Evolutionary conservation across 2,888 invertebrate species (phyloP), one percentile per base, ranked within the genome.

Genomic region (Melinopterus prodromus): DNA sequence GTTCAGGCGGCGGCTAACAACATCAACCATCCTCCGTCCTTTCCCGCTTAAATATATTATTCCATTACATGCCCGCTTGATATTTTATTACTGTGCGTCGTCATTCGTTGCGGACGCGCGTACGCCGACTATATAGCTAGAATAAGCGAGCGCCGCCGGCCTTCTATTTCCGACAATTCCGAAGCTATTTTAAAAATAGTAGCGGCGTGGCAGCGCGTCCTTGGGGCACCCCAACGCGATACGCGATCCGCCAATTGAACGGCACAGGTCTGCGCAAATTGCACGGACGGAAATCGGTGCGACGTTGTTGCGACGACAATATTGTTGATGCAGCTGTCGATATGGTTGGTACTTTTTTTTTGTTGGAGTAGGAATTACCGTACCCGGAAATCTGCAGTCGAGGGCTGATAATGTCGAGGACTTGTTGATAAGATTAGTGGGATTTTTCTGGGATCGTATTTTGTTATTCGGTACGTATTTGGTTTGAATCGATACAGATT

Each of bases 91-190:
- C 53, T 53, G 53, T 53, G 53, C 53, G 53, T 53, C 53, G 53
- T 53, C 53, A 6, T 53, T 12, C 9, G 53, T 53, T 53, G 7
- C 7, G 53, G 53, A 53, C 53, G 53, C 12, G 53, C 53, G 7
- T 7, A 53, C 12, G 12, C 53, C 53, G 5, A 53, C 53, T 53
- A 53, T 53, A 53, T 53, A 53, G 53, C 53, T 12, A 2, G 53
- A n/a, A n/a, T 6, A 2, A 53, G 53, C 26, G 26, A 26, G 26
- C 26, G 26, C 26, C 77, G 79, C 77, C 77, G 77, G 77, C 74
- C 74, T n/a, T 79, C 79, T 79, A 79, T 79, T 79, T 79, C 77
- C 36, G 79, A 77, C 79, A 69, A 77, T 77, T 77, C 77, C 69
- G 72, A 74, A 70, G 71, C 77, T 79, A 79, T 79, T 79, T 79